These are phyloP conservation scores for Linyphia triangularis DNA, from an alignment of 2,888 invertebrate species.

Conservation along the genomic window DNA sequence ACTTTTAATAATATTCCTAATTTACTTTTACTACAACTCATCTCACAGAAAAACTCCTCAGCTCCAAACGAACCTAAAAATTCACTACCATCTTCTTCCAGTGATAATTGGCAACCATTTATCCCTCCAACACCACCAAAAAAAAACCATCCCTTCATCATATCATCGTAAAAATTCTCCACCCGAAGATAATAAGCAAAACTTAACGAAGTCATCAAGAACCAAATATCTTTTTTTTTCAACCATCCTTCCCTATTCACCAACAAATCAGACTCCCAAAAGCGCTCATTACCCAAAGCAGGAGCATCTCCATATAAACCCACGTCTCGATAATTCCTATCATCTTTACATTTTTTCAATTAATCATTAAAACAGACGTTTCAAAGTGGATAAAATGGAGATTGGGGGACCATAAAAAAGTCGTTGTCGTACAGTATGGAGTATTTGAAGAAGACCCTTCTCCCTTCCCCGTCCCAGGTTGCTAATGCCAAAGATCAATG, in stretches of 20 bases:
- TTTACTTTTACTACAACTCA: background rate
- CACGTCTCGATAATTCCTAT: conserved; percentile 56
- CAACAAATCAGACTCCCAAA: conserved; percentile 68
- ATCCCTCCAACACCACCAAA: conserved; percentile 20
- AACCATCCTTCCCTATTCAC: background rate
- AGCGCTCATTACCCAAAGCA: conserved; percentile 54
- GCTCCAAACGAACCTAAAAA: conserved; percentile 18
- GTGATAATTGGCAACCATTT: conserved; percentile 70
- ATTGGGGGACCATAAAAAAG: conserved; percentile 22
- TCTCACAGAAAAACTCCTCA: background rate
- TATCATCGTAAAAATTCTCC: conserved; percentile 37
- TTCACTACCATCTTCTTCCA: conserved; percentile 5
- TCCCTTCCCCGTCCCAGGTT: background rate
- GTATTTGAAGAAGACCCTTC: conserved; percentile 18
- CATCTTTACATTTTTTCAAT: conserved; percentile 66
- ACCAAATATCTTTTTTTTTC: conserved; percentile 17
- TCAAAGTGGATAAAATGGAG: conserved; percentile 50
- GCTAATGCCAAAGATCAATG: conserved; percentile 61
- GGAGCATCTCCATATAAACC: conserved; percentile 13
- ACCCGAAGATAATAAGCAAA: conserved; percentile 66
- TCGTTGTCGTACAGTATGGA: conserved; percentile 37
- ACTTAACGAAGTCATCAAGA: conserved; percentile 73
- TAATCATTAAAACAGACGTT: conserved; percentile 73
- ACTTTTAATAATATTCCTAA: conserved; percentile 3
- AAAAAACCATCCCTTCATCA: conserved; percentile 4